phyloP scores from a whole-genome alignment of 2,888 invertebrate genomes.

The Dryobotodes eremita region DNA sequence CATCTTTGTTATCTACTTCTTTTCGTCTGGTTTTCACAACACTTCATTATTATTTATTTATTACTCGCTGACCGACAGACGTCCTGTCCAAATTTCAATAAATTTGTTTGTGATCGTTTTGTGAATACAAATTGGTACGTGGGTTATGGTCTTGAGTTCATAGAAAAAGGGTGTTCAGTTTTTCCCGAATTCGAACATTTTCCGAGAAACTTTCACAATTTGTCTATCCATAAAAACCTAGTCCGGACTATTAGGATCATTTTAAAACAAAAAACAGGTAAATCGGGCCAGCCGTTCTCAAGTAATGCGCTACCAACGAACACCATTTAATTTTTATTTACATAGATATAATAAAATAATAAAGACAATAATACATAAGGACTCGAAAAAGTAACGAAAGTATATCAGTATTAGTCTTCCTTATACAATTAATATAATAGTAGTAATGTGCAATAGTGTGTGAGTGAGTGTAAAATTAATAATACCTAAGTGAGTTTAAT shows the following conservation, averaged over 20 bases:
- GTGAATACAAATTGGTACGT: not conserved
- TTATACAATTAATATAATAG: conserved; percentile 35
- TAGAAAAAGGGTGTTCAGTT: not conserved
- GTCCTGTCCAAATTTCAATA: not conserved
- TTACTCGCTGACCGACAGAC: not conserved
- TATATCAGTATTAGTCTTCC: conserved; percentile 65
- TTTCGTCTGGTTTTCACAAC: not conserved
- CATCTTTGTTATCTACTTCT: not conserved
- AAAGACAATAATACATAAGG: conserved; percentile 46
- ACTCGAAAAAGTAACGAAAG: conserved; percentile 22
- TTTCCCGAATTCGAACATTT: not conserved
- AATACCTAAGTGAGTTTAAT: conserved; percentile 34
- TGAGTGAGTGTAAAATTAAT: conserved; percentile 32
- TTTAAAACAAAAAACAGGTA: not conserved
- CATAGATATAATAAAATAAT: not conserved
- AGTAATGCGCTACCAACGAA: not conserved
- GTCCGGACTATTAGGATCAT: not conserved
- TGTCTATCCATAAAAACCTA: not conserved
- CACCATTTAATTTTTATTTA: not conserved
- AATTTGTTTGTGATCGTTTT: not conserved
- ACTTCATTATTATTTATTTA: not conserved
- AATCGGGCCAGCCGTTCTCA: not conserved
- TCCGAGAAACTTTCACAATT: not conserved
- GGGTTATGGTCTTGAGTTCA: not conserved
- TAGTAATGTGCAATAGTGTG: conserved; percentile 33